These are phyloP conservation scores for Hippocampus abdominalis DNA, from an alignment of 2,113 vertebrate genomes.

Conservation along the genomic window DNA sequence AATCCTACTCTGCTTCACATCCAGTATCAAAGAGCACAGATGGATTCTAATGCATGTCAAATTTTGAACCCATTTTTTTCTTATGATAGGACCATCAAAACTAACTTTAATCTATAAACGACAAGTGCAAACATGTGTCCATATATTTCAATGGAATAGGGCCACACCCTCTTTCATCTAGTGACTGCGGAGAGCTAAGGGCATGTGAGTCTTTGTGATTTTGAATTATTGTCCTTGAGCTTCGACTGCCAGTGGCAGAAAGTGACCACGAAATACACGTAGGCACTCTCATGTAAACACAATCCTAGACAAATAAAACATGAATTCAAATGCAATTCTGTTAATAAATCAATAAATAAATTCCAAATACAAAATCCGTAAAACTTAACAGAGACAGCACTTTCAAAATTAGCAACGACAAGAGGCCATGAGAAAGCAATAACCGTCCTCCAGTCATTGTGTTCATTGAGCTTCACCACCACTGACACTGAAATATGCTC, in stretches of 20 bases:
- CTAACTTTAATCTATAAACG: not conserved
- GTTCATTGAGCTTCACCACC: slow-evolving; percentile 2
- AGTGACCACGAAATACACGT: not conserved
- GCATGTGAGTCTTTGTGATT: not conserved
- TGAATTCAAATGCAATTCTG: not conserved
- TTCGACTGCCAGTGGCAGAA: not conserved
- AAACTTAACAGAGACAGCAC: not conserved
- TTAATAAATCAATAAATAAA: no score
- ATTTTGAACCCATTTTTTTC: not conserved
- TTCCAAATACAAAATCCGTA: not conserved
- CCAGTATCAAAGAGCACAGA: slow-evolving; percentile 62
- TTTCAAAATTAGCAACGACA: not conserved
- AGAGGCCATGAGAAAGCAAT: not conserved
- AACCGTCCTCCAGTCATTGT: not conserved
- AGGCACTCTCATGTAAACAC: not conserved
- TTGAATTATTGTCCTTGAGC: not conserved
- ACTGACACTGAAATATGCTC: slow-evolving; percentile 27
- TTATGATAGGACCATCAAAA: not conserved
- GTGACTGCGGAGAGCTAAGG: no score
- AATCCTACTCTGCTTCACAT: slow-evolving; percentile 81
- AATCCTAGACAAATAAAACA: not conserved
- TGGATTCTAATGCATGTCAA: slow-evolving; percentile 34
- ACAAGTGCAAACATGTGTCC: not conserved
- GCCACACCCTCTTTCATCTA: no score
- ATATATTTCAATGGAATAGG: not conserved